Evolutionary conservation across 2,113 vertebrate genomes (phyloP).

Genomic region (Panthera leo): DNA sequence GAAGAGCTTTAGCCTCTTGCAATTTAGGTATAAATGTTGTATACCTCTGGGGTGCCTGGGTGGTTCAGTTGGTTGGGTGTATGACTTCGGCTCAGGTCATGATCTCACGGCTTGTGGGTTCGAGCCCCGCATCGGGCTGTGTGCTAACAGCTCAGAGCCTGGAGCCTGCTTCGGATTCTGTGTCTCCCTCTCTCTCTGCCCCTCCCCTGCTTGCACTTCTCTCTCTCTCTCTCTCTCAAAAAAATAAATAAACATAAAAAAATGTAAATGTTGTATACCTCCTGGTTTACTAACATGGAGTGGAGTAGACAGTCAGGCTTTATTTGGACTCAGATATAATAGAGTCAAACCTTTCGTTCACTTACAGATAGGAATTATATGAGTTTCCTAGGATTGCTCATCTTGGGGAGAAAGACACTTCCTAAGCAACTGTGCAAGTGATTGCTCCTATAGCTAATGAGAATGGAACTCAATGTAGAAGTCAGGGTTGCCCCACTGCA

Average conservation of each 20-base stretch:
- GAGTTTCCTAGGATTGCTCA: not conserved
- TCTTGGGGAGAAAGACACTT: not conserved
- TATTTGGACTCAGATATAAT: not conserved
- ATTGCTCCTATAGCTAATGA: not conserved
- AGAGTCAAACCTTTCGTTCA: not conserved
- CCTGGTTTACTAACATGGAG: not conserved
- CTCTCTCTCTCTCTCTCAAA: no score
- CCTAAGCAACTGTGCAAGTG: not conserved
- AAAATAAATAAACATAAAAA: no score
- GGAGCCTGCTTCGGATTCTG: no score
- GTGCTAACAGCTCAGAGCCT: no score
- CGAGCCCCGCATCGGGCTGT: no score
- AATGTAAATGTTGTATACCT: not conserved
- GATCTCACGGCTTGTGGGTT: no score
- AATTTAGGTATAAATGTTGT: not conserved
- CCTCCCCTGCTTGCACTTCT: no score
- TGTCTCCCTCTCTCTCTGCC: no score
- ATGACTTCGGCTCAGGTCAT: no score
- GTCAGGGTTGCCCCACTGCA: not conserved
- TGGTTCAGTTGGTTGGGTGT: no score
- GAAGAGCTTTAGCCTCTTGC: not conserved
- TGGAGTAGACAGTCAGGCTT: not conserved
- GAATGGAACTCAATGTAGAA: not conserved
- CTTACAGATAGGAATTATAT: not conserved
- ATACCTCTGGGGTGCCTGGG: not conserved